Conservation (phyloP, 2,113 vertebrate species). For the Leiothrix lutea region DNA sequence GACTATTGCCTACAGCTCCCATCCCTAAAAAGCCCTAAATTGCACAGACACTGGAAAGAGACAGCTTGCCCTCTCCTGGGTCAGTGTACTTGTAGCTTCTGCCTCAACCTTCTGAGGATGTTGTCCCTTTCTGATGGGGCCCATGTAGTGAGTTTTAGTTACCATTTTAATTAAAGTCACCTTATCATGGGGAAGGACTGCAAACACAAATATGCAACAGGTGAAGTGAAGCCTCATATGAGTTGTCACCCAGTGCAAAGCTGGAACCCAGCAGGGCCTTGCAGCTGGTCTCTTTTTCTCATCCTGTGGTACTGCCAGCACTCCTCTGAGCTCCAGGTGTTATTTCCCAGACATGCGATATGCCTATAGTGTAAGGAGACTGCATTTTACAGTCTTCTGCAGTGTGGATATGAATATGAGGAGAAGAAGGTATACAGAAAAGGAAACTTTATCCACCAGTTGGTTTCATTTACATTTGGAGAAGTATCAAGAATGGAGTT, state of each 20-base stretch:
- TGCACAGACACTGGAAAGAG: neutral
- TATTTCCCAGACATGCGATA: neutral
- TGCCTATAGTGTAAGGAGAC: neutral
- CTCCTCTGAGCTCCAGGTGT: neutral
- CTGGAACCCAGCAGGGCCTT: neutral
- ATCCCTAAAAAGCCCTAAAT: neutral
- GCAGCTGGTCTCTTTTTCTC: neutral
- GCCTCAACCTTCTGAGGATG: neutral
- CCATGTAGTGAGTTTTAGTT: neutral
- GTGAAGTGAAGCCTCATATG: neutral
- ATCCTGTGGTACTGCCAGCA: neutral
- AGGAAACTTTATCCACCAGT: neutral
- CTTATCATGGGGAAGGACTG: neutral
- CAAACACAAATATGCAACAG: neutral
- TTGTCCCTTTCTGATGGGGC: neutral
- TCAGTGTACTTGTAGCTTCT: neutral
- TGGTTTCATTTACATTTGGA: constrained; percentile 25
- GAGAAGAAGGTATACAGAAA: neutral
- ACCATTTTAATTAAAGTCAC: neutral
- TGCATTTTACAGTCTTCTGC: neutral
- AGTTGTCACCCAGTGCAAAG: neutral
- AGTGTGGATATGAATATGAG: neutral
- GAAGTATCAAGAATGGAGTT: neutral
- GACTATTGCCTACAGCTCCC: neutral
- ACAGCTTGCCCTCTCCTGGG: neutral